These are phyloP conservation scores for Drosophila melanogaster DNA, from an alignment of 1,140 invertebrate genomes.

Conservation along the genomic window DNA sequence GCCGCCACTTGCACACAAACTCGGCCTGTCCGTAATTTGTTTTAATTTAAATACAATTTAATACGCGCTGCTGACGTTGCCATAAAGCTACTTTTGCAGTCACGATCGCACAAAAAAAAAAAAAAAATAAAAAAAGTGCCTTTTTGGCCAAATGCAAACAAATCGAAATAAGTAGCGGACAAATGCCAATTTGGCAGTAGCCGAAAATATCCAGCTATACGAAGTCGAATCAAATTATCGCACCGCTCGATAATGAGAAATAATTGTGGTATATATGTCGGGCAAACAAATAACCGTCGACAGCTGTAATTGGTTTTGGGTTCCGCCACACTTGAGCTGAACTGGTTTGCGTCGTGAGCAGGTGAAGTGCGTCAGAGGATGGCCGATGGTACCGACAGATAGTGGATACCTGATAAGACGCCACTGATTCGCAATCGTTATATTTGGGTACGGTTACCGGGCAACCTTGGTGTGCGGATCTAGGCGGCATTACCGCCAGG, in stretches of 20 bases:
- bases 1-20: conserved; percentile 65
- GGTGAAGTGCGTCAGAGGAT: conserved; percentile 61
- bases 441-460: not conserved
- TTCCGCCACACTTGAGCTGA: conserved; percentile 50
- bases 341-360: conserved; percentile 64
- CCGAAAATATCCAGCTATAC: conserved; percentile 37
- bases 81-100: conserved; percentile 14
- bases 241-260: conserved; percentile 47
- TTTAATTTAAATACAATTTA: conserved; percentile 83
- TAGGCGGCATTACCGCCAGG: conserved; percentile 6
- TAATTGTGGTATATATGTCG: conserved; percentile 40
- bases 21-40: conserved; percentile 70
- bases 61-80: conserved; percentile 58
- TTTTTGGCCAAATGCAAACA: conserved; percentile 38
- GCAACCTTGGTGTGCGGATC: conserved; percentile 28
- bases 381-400: conserved; percentile 22
- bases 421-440: conserved; percentile 2
- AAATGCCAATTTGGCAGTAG: conserved; percentile 38
- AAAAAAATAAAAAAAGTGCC: not conserved
- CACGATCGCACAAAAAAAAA: not conserved
- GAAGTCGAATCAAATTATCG: conserved; percentile 42
- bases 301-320: conserved; percentile 46
- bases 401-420: conserved; percentile 24
- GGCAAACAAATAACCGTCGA: conserved; percentile 51
- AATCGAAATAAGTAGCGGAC: conserved; percentile 29